Percentiles rank a stretch among this genome's conserved stretches.
phyloP scores from a whole-genome alignment of 1,140 invertebrate genomes.

The Helicorthomorpha holstii region DNA sequence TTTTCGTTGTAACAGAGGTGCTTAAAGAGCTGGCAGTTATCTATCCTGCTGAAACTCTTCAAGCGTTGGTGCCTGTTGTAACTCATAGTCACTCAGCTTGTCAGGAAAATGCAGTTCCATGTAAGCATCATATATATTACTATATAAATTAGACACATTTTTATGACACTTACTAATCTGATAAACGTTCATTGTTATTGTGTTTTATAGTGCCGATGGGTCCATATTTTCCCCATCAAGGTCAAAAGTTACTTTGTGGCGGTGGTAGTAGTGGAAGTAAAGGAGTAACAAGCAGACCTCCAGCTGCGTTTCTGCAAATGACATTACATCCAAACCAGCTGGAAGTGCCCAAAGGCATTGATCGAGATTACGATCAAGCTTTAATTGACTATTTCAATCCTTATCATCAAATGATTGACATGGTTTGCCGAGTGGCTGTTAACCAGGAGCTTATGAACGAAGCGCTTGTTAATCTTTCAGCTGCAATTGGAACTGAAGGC shows the following conservation, averaged over 20 bases:
- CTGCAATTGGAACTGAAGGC: conserved; percentile 70
- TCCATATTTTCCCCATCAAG: conserved; percentile 50
- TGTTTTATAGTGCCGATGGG: conserved; percentile 36
- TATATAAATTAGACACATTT: no score
- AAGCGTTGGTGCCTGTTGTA: conserved; percentile 61
- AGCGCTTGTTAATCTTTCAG: conserved; percentile 56
- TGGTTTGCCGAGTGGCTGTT: conserved; percentile 72
- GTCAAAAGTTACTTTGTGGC: conserved; percentile 34
- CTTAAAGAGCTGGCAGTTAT: conserved; percentile 68
- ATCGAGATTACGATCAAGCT: conserved; percentile 59
- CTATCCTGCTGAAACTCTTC: conserved; percentile 59
- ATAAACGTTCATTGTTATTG: not conserved
- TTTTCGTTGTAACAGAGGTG: conserved; percentile 40
- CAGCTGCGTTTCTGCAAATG: conserved; percentile 74
- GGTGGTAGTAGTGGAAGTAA: no score
- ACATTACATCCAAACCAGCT: conserved; percentile 56
- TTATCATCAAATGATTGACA: conserved; percentile 69
- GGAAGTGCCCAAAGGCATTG: conserved; percentile 49
- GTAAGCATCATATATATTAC: conserved; percentile 9
- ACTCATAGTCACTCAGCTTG: conserved; percentile 65
- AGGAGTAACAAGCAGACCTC: conserved; percentile 39
- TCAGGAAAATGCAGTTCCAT: conserved; percentile 48
- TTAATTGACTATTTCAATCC: conserved; percentile 58
- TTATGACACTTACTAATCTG: not conserved
- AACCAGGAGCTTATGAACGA: conserved; percentile 60